Conservation (phyloP, 2,888 invertebrate genomes). For the Tineola bisselliella region DNA sequence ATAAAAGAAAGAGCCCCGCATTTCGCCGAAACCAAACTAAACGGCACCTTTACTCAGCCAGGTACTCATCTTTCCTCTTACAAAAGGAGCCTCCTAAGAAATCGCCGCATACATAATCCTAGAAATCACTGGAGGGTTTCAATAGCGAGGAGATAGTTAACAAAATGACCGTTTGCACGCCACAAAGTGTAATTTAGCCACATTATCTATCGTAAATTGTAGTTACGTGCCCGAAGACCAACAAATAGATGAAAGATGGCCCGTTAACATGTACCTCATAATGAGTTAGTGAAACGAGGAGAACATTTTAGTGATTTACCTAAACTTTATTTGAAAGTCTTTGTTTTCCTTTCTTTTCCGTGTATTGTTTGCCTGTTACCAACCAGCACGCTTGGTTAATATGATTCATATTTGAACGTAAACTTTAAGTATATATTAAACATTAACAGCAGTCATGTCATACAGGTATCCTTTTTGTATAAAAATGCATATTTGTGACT, state of each 20-base stretch:
- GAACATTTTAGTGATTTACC: constrained; percentile 40
- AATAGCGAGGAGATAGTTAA: neutral
- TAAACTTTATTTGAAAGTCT: neutral
- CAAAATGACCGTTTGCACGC: constrained; percentile 30
- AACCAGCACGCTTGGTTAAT: no score
- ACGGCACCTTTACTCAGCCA: constrained; percentile 5
- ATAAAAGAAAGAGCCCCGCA: constrained; percentile 30
- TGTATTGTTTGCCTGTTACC: neutral
- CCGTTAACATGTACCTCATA: constrained; percentile 26
- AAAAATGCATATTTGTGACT: neutral
- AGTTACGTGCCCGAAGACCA: constrained; percentile 2
- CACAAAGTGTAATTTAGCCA: constrained; percentile 36
- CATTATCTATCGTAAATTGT: constrained; percentile 35
- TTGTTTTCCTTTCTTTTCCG: neutral
- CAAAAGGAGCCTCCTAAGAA: neutral
- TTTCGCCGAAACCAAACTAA: constrained; percentile 48
- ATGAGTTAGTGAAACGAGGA: constrained; percentile 42
- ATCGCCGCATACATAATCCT: neutral
- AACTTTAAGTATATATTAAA: no score
- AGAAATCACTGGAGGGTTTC: neutral
- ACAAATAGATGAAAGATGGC: neutral
- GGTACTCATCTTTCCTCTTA: constrained; percentile 1
- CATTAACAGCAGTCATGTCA: no score
- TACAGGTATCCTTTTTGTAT: no score
- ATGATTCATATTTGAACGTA: no score